phyloP scores from a whole-genome alignment of 2,113 vertebrate species.

The Neodon shergylaensis region DNA sequence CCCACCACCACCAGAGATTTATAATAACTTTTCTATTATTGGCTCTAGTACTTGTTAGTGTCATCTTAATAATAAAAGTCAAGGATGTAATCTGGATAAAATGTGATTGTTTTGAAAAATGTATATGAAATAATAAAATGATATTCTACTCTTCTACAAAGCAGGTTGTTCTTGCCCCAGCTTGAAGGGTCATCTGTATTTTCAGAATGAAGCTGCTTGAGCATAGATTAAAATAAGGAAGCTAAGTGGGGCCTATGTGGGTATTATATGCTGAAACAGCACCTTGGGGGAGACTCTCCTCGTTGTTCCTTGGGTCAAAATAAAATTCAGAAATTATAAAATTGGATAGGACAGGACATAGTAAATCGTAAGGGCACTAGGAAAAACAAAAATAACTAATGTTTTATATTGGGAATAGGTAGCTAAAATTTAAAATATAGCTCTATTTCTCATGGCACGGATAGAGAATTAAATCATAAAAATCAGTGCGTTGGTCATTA shows the following conservation, averaged over 20 bases:
- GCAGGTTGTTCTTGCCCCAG: not conserved
- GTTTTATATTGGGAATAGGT: not conserved
- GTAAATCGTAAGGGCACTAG: not conserved
- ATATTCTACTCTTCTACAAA: not conserved
- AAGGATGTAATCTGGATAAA: not conserved
- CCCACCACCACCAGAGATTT: not conserved
- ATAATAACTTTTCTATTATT: not conserved
- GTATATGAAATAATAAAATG: conserved; percentile 15
- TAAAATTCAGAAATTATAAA: not conserved
- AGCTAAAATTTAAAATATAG: conserved; percentile 45
- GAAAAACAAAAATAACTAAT: not conserved
- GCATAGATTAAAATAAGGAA: not conserved
- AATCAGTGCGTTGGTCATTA: not conserved
- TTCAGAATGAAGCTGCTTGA: not conserved
- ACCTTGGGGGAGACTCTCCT: not conserved
- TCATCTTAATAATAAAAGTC: not conserved
- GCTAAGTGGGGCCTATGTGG: not conserved
- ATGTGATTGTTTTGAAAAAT: conserved; percentile 35
- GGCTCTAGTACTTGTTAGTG: not conserved
- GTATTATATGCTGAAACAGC: not conserved
- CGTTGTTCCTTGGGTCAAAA: not conserved
- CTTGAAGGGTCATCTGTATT: conserved; percentile 17
- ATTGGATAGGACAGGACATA: not conserved
- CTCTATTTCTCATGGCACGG: not conserved
- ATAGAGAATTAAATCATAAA: conserved; percentile 18